phyloP scores from a whole-genome alignment of 2,797 vertebrate species.

The Channa striata region DNA sequence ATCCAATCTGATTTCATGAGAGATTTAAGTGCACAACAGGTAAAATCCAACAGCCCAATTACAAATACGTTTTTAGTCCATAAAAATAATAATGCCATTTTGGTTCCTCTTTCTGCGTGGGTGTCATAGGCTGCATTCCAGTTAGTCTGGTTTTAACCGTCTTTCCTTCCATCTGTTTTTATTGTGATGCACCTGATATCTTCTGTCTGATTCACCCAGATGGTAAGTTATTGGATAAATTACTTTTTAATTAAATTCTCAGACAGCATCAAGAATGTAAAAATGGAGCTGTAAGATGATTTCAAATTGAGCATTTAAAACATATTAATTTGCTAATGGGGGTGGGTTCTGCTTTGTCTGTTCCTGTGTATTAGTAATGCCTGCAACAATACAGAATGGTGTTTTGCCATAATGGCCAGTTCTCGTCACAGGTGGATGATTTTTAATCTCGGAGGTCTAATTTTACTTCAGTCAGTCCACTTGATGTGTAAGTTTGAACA shows the following conservation, averaged over 20 bases:
- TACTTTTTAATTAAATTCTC: constrained; percentile 53
- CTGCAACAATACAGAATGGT: not conserved
- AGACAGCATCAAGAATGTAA: not conserved
- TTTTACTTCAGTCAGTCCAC: constrained; percentile 33
- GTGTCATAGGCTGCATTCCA: constrained; percentile 32
- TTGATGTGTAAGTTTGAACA: constrained; percentile 51
- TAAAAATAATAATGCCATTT: constrained; percentile 32
- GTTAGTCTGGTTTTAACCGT: constrained; percentile 17
- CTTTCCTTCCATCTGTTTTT: not conserved
- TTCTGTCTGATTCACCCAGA: constrained; percentile 34
- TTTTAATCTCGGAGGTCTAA: constrained; percentile 41
- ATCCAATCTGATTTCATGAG: constrained; percentile 31
- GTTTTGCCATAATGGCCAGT: constrained; percentile 31
- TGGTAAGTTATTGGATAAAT: constrained; percentile 37
- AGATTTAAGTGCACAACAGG: constrained; percentile 14
- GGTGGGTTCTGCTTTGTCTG: not conserved
- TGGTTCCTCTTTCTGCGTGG: constrained; percentile 9
- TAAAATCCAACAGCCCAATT: constrained; percentile 26
- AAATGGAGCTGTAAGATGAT: constrained; percentile 17
- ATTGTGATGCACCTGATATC: constrained; percentile 29
- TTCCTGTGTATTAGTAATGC: not conserved
- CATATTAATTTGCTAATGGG: constrained; percentile 1
- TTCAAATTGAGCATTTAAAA: constrained; percentile 44
- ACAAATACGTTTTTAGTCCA: constrained; percentile 9
- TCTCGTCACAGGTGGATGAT: constrained; percentile 31